Base-by-base conservation (phyloP, 2,113 vertebrate genomes). In the Scolopax mira region DNA sequence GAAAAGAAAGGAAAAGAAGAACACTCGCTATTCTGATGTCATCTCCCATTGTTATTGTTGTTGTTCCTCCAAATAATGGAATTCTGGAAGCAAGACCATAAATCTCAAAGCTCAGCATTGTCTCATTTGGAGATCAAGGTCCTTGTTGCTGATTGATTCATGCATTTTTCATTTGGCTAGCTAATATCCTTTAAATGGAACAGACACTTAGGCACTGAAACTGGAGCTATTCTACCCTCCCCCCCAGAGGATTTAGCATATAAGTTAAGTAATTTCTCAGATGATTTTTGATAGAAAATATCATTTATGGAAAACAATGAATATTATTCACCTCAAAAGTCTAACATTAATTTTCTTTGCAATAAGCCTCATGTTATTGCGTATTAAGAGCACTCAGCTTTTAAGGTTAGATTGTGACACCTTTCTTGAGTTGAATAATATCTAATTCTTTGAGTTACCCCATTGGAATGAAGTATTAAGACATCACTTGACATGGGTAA, bases 61-160 rank as follows among this genome's bases (percentile, higher is more conserved):
- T 93, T 97, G 80, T 95, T 85, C 85, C 95, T 97, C 95, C 94
- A 95, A 97, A 98, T 97, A 97, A 97, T 95, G 94, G 95, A 82
- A 94, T 97, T 97, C 95, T 97, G 95, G 94, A 97, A 97, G 96
- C 96, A 96, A 79, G 55, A 93, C 77, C 86, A 94, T 96, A 97
- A 98, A 97, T 98, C 97, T 97, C 96, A 97, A 96, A 96, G 96
- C 94, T 97, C 96, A 97, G 94, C 95, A 96, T 88, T 85, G 97
- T 81, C 39, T 78, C 94, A 94, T 95, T 93, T 73, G 16, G 90
- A 96, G 94, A 97, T 93, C 96, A 94, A 86, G 90, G 95, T 86
- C 91, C 77, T 79, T 30, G 25, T 25, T 61, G 96, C 85, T 89
- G 97, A 98, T 78, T 91, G 97, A 97, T 97, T 98, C 95, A 97